Evolutionary conservation across 1,140 invertebrate genomes (phyloP), one percentile per base, ranked within the genome.

Genomic region (Nasonia giraulti): DNA sequence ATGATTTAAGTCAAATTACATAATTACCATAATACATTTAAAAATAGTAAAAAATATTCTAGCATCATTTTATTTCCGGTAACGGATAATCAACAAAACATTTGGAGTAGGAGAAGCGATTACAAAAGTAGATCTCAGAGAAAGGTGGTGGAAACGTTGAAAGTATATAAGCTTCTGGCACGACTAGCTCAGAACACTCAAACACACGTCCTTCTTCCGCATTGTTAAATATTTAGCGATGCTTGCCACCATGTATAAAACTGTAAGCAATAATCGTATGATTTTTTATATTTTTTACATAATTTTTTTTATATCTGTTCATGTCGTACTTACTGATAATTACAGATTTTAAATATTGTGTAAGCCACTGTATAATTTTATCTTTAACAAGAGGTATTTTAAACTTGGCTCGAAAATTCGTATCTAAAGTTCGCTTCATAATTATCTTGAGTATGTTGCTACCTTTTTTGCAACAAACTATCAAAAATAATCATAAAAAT

Each of bases 121-220:
- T 80, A 74, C 33, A 79, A 74, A n/a, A 81, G 33, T 23, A 14
- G 50, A 80, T 83, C 14, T 11, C 23, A 88, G 89, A 90, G 91
- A 92, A 91, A 91, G 91, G 91, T 91, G 89, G 90, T 91, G 89
- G 90, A 89, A 90, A 89, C 87, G 87, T 89, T 85, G 85, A 84
- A 86, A 89, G 88, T 92, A 92, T 93, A 93, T 92, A 93, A 92
- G 89, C 88, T 87, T 88, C 77, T 44, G 82, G 62, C 68, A 75
- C 77, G 88, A 80, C 88, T 83, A 86, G 89, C 85, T 88, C 86
- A 87, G 86, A 88, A 82, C 89, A 87, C 85, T 87, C 80, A 69
- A 83, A 86, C 82, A 47, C 76, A 71, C 47, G 84, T 80, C 69
- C 37, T 87, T 81, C 74, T 74, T 82, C 55, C 47, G 55, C 12